These are phyloP conservation scores for Cyprinus carpio DNA, from an alignment of 2,113 vertebrate genomes.

Conservation along the genomic window DNA sequence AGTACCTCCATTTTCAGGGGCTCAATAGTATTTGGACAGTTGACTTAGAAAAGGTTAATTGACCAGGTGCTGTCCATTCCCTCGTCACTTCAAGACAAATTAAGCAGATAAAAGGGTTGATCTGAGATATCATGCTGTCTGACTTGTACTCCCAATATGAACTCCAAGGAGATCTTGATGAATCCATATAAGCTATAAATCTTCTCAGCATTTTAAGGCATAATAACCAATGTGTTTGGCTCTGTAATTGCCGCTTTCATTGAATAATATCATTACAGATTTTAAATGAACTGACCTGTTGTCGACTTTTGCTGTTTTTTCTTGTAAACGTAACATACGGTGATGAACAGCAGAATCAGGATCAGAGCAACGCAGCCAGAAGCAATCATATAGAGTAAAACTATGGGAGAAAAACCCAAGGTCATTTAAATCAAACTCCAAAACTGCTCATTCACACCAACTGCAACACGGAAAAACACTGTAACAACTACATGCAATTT, in stretches of 20 bases:
- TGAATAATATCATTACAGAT: not conserved
- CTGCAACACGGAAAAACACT: not conserved
- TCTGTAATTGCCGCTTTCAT: too few relatives aligned
- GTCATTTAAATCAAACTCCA: not conserved
- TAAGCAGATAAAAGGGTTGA: too few relatives aligned
- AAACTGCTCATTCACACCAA: not conserved
- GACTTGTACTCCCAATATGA: too few relatives aligned
- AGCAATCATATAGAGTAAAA: accelerated
- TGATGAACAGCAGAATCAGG: not conserved
- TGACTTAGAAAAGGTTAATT: too few relatives aligned
- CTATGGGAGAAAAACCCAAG: not conserved
- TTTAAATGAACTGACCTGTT: not conserved
- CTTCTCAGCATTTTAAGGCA: too few relatives aligned
- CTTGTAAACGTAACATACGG: not conserved
- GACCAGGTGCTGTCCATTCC: too few relatives aligned
- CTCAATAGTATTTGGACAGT: too few relatives aligned
- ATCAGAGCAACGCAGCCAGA: not conserved
- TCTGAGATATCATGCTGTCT: too few relatives aligned
- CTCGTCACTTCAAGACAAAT: too few relatives aligned
- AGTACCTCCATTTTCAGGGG: too few relatives aligned
- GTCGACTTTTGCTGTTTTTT: not conserved
- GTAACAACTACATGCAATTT: not conserved
- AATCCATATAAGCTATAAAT: not conserved
- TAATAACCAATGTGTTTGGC: too few relatives aligned
- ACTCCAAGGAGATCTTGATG: too few relatives aligned